A percentile compares a stretch with the other conserved stretches of the same genome.
Evolutionary conservation across 2,888 invertebrate species (phyloP).

Genomic region (Dioctria rufipes): DNA sequence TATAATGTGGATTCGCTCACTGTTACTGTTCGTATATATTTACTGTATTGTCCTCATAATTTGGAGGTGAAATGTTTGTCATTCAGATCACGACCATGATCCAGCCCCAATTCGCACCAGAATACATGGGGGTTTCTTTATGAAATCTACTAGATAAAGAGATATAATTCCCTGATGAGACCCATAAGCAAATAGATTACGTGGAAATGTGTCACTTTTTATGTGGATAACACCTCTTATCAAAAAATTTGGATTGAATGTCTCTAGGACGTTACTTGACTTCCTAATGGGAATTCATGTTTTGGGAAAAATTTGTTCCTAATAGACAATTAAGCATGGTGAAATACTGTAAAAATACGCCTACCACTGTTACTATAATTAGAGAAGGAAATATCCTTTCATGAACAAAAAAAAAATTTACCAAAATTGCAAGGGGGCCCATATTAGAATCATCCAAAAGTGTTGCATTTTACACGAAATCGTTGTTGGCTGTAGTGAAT

Average conservation of each 20-base stretch:
- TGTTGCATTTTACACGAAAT: too few relatives aligned
- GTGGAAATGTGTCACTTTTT: constrained; percentile 62
- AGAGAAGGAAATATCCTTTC: too few relatives aligned
- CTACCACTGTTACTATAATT: too few relatives aligned
- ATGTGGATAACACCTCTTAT: constrained; percentile 45
- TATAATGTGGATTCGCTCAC: neutral
- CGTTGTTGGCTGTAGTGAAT: too few relatives aligned
- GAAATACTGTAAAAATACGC: too few relatives aligned
- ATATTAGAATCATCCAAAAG: too few relatives aligned
- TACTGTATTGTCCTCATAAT: constrained; percentile 11
- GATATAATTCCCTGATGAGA: constrained; percentile 61
- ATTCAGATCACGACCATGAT: constrained; percentile 38
- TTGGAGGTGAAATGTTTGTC: constrained; percentile 27
- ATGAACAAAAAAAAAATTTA: too few relatives aligned
- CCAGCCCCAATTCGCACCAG: constrained; percentile 23
- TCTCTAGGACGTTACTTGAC: constrained; percentile 3
- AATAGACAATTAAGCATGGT: too few relatives aligned
- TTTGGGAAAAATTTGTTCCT: too few relatives aligned
- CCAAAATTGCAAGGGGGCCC: too few relatives aligned
- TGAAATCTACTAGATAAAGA: constrained; percentile 62
- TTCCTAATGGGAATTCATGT: neutral
- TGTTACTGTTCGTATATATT: neutral
- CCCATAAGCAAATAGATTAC: constrained; percentile 63
- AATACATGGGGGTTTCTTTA: constrained; percentile 59
- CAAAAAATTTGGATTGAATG: constrained; percentile 41